A percentile compares a stretch with the other conserved stretches of the same genome.
phyloP scores from a whole-genome alignment of 1,140 invertebrate genomes.

The Cataglyphis hispanica region DNA sequence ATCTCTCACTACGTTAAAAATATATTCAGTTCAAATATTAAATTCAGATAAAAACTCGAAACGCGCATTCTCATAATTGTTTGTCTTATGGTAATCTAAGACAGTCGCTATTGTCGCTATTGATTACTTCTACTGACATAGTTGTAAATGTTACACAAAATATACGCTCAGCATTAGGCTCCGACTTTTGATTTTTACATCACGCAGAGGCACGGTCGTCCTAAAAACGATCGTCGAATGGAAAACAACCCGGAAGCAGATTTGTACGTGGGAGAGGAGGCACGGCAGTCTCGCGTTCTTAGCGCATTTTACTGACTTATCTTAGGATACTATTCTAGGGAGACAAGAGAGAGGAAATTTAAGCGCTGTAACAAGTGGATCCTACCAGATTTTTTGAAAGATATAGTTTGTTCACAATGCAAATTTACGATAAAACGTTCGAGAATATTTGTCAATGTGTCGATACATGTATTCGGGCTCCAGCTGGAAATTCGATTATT shows the following conservation, averaged over 20 bases:
- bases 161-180: conserved; percentile 58
- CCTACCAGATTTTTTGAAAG: conserved; percentile 56
- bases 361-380: conserved; percentile 74
- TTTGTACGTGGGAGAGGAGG: conserved; percentile 75
- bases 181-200: conserved; percentile 45
- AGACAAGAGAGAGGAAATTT: conserved; percentile 68
- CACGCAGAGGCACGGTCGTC: conserved; percentile 66
- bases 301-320: conserved; percentile 60
- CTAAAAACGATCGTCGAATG: conserved; percentile 59
- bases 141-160: conserved; percentile 62
- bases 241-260: conserved; percentile 62
- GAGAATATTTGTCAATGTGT: conserved; percentile 21
- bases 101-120: conserved; percentile 51
- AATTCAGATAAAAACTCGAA: conserved; percentile 9
- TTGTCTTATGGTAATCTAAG: conserved; percentile 37
- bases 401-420: conserved; percentile 75
- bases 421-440: conserved; percentile 5
- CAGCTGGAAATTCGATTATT: conserved; percentile 36
- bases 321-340: conserved; percentile 67
- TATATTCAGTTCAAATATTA: background rate
- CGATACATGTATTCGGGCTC: conserved; percentile 2
- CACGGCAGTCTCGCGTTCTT: conserved; percentile 73
- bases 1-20: conserved; percentile 47
- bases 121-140: conserved; percentile 44
- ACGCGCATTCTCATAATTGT: background rate